These are phyloP conservation scores for Drosophila pegasa DNA, from an alignment of 2,888 invertebrate species.

Conservation along the genomic window DNA sequence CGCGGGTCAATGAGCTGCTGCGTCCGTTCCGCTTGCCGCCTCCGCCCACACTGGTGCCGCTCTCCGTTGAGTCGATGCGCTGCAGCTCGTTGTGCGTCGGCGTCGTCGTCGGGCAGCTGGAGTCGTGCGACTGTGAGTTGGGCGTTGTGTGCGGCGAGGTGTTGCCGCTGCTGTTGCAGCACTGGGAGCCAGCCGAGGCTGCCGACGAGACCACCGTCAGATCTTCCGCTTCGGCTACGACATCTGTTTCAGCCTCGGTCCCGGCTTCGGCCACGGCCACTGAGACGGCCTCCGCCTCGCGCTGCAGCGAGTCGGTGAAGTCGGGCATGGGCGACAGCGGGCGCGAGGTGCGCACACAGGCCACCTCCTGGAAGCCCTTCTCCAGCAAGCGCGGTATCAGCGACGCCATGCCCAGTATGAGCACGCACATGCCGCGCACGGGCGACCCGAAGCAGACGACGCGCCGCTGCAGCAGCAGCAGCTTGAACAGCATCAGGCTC, in stretches of 20 bases:
- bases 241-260: constrained; percentile 33
- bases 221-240: constrained; percentile 62
- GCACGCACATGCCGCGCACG: constrained; percentile 94
- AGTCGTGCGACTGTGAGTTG: constrained; percentile 70
- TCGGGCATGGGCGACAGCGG: constrained; percentile 91
- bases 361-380: constrained; percentile 92
- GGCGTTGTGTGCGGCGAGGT: constrained; percentile 62
- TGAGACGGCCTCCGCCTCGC: constrained; percentile 60
- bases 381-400: constrained; percentile 96
- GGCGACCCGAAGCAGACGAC: constrained; percentile 97
- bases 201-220: constrained; percentile 67
- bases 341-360: constrained; percentile 91
- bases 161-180: constrained; percentile 75
- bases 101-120: constrained; percentile 48
- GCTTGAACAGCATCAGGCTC: constrained; percentile 95
- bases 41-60: constrained; percentile 41
- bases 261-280: constrained; percentile 42
- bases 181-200: constrained; percentile 62
- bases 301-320: constrained; percentile 85
- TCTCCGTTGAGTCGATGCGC: constrained; percentile 76
- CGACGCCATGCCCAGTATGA: constrained; percentile 94
- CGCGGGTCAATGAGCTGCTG: constrained; percentile 87
- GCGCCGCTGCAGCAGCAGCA: constrained; percentile 94
- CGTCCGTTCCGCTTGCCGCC: constrained; percentile 72
- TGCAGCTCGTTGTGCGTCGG: constrained; percentile 78